phyloP scores from a whole-genome alignment of 2,113 vertebrate genomes.

The Diglossa brunneiventris region DNA sequence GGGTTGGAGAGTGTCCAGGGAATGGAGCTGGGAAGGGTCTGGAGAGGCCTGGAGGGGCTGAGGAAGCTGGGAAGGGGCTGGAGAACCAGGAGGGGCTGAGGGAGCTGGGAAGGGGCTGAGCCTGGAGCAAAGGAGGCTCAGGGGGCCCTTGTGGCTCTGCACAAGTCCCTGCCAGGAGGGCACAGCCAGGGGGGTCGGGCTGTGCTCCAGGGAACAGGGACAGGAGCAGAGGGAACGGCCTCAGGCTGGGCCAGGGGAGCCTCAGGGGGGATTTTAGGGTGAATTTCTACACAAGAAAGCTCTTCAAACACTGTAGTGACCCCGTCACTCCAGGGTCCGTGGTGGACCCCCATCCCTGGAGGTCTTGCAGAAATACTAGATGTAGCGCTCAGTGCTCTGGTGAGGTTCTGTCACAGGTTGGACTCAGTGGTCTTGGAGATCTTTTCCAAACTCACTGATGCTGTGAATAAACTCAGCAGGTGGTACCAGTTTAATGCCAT shows the following conservation, averaged over 20 bases:
- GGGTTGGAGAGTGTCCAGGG: accelerated
- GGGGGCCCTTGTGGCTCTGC: background rate
- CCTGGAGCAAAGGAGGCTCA: background rate
- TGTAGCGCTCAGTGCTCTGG: accelerated
- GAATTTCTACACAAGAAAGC: background rate
- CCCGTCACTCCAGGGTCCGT: background rate
- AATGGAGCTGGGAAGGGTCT: background rate
- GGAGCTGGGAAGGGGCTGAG: background rate
- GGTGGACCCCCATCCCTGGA: background rate
- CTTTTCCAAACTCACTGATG: background rate
- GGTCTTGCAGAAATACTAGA: background rate
- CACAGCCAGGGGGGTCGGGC: background rate
- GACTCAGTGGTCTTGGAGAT: accelerated
- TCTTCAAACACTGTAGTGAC: background rate
- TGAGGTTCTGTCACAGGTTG: background rate
- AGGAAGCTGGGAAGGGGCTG: too few relatives aligned
- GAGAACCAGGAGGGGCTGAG: background rate
- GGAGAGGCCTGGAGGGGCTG: too few relatives aligned
- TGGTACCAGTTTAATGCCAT: accelerated
- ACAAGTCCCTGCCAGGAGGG: background rate
- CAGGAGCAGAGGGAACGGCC: background rate
- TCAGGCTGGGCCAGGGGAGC: background rate
- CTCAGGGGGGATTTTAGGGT: accelerated
- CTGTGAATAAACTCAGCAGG: background rate
- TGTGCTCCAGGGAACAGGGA: background rate